Evolutionary conservation across 2,888 invertebrate species (phyloP).

Genomic region (Epicampocera succincta): DNA sequence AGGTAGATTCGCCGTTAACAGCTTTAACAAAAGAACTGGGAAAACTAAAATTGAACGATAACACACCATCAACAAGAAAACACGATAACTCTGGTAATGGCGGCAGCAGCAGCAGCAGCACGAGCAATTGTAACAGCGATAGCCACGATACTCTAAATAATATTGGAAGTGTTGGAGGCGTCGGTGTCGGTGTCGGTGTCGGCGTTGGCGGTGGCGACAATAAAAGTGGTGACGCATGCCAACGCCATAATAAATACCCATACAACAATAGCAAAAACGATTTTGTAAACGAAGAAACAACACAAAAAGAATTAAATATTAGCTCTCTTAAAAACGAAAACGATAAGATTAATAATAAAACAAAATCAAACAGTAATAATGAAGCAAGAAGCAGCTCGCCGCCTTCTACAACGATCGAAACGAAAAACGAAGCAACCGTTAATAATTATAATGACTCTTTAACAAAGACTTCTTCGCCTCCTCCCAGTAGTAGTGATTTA

Average conservation of each 20-base stretch:
- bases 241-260: slow-evolving; percentile 53
- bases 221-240: slow-evolving; percentile 62
- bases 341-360: slow-evolving; percentile 65
- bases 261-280: slow-evolving; percentile 57
- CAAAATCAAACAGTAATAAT: slow-evolving; percentile 57
- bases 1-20: slow-evolving; percentile 77
- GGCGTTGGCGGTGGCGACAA: slow-evolving; percentile 42
- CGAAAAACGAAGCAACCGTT: slow-evolving; percentile 70
- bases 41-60: slow-evolving; percentile 70
- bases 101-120: slow-evolving; percentile 3
- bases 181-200: too few relatives aligned
- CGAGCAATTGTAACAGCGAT: slow-evolving; percentile 38
- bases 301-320: slow-evolving; percentile 56
- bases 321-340: slow-evolving; percentile 66
- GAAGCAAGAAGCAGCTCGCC: slow-evolving; percentile 36
- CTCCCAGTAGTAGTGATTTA: slow-evolving; percentile 72
- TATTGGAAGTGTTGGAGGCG: slow-evolving; percentile 37
- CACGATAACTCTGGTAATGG: slow-evolving; percentile 46
- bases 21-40: slow-evolving; percentile 77
- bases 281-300: slow-evolving; percentile 51
- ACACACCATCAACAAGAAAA: slow-evolving; percentile 63
- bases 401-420: slow-evolving; percentile 63
- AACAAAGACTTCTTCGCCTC: slow-evolving; percentile 70
- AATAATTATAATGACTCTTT: slow-evolving; percentile 57
- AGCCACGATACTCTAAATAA: slow-evolving; percentile 32